phyloP scores from a whole-genome alignment of 1,140 invertebrate genomes.

The Scaptomyza hsui region DNA sequence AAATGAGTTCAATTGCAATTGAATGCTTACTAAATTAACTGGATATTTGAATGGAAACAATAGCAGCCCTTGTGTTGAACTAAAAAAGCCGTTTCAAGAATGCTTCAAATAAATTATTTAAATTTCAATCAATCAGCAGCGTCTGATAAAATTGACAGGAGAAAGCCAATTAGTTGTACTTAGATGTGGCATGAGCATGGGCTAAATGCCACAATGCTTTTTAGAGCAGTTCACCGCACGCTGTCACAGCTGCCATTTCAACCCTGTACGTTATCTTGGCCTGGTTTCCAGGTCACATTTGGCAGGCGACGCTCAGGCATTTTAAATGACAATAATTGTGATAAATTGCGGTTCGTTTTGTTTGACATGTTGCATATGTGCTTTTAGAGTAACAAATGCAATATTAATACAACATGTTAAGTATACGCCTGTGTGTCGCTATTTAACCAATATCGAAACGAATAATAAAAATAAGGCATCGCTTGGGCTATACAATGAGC shows the following conservation, averaged over 20 bases:
- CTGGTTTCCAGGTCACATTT: constrained; percentile 18
- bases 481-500: constrained; percentile 18
- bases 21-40: background rate
- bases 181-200: background rate
- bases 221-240: background rate
- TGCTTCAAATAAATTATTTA: constrained; percentile 3
- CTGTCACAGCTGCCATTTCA: constrained; percentile 7
- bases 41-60: background rate
- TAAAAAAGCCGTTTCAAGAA: background rate
- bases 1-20: background rate
- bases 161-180: constrained; percentile 10
- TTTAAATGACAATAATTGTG: constrained; percentile 66
- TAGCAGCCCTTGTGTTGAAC: background rate
- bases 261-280: background rate
- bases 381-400: constrained; percentile 30
- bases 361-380: constrained; percentile 23
- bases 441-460: constrained; percentile 3
- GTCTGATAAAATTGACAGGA: background rate
- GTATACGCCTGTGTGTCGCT: constrained; percentile 30
- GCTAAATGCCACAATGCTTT: background rate
- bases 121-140: background rate
- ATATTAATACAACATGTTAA: constrained; percentile 39
- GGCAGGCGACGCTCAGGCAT: constrained; percentile 1
- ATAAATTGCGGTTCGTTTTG: constrained; percentile 53
- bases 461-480: constrained; percentile 32